Percentiles rank a stretch among this genome's conserved stretches.
Evolutionary conservation across 2,797 vertebrate genomes (phyloP).

Genomic region (Gymnocypris eckloni): DNA sequence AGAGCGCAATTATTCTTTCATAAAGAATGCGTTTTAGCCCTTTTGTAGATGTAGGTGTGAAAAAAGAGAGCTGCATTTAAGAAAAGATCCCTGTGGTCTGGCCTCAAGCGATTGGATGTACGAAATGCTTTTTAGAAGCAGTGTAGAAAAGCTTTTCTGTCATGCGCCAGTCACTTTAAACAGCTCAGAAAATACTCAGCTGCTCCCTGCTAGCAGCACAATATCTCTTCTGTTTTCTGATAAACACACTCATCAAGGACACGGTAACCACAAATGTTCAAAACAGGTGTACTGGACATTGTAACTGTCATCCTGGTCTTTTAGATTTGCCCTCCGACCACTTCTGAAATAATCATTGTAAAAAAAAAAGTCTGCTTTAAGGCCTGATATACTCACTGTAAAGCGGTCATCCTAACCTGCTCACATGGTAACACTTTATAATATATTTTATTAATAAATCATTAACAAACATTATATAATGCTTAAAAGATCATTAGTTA

Average conservation of each 20-base stretch:
- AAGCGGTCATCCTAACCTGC: too few relatives aligned
- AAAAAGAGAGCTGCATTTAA: neutral
- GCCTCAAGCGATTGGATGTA: neutral
- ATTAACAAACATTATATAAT: too few relatives aligned
- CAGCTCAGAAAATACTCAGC: neutral
- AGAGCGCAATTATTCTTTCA: neutral
- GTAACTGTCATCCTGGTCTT: neutral
- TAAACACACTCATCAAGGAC: neutral
- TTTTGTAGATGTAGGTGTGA: neutral
- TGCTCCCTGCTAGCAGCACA: neutral
- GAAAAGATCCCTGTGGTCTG: neutral
- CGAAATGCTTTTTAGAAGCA: neutral
- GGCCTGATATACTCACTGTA: too few relatives aligned
- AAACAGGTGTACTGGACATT: neutral
- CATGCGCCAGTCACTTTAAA: constrained; percentile 19
- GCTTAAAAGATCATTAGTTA: too few relatives aligned
- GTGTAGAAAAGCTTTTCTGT: constrained; percentile 16
- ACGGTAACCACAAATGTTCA: neutral
- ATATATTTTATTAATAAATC: too few relatives aligned
- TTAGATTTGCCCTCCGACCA: neutral
- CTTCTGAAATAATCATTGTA: neutral
- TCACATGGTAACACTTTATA: too few relatives aligned
- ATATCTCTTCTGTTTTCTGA: neutral
- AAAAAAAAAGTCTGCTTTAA: neutral
- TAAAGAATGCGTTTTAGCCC: neutral